phyloP scores from a whole-genome alignment of 2,113 vertebrate species.

The Cebidichthys violaceus region DNA sequence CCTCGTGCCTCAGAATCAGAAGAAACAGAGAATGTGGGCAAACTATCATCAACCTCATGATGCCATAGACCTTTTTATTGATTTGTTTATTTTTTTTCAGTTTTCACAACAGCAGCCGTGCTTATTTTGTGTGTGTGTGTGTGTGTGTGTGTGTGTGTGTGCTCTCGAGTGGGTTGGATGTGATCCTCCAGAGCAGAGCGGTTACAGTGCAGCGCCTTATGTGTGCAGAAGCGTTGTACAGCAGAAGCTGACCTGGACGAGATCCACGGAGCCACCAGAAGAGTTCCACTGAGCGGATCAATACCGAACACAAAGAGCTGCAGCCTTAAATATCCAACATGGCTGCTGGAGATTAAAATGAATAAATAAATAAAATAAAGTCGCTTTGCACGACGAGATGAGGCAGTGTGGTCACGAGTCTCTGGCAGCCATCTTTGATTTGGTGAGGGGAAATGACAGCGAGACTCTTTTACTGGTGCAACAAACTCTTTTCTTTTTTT shows the following conservation, averaged over 20 bases:
- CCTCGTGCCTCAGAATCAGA: background rate
- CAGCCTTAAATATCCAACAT: constrained; percentile 6
- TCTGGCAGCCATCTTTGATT: constrained; percentile 20
- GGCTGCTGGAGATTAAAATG: background rate
- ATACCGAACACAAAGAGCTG: constrained; percentile 50
- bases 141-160: constrained; percentile 44
- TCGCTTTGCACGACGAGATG: background rate
- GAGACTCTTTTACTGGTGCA: background rate
- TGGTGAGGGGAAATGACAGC: background rate
- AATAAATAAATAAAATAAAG: background rate
- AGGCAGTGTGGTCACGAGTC: background rate
- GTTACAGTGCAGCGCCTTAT: constrained; percentile 66
- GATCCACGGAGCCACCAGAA: constrained; percentile 44
- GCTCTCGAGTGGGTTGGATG: constrained; percentile 34
- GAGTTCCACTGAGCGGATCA: constrained; percentile 55
- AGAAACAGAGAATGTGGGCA: constrained; percentile 20
- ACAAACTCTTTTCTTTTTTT: background rate
- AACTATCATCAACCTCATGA: constrained; percentile 36
- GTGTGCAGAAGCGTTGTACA: constrained; percentile 76
- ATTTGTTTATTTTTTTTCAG: constrained; percentile 28
- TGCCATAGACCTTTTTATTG: constrained; percentile 67
- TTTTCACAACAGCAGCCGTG: constrained; percentile 73
- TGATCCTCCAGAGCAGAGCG: constrained; percentile 58
- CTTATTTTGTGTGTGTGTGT: constrained; percentile 40
- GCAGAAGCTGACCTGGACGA: constrained; percentile 66